Evolutionary conservation across 1,140 invertebrate genomes (phyloP).

Genomic region (Tetraneura akinire): DNA sequence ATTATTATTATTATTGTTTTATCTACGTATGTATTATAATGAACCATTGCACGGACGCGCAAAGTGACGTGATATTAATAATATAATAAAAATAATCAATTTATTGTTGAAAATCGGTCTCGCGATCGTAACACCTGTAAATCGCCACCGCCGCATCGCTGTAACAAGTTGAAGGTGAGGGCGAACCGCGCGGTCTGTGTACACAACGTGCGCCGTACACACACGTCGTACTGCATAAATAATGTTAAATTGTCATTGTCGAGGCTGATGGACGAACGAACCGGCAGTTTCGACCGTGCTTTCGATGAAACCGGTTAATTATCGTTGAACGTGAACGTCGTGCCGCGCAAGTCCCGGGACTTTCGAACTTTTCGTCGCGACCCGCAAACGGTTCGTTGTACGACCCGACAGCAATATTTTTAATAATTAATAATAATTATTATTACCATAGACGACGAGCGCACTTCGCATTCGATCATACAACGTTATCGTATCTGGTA

Average conservation of each 20-base stretch:
- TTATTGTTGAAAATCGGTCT: not conserved
- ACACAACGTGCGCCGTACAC: not conserved
- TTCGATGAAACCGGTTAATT: slow-evolving; percentile 48
- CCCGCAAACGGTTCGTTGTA: not conserved
- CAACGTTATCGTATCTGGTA: too few relatives aligned
- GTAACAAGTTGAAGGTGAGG: slow-evolving; percentile 5
- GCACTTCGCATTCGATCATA: too few relatives aligned
- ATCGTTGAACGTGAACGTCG: not conserved
- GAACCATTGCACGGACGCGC: too few relatives aligned
- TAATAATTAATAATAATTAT: too few relatives aligned
- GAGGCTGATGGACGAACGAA: slow-evolving; percentile 40
- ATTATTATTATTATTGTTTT: too few relatives aligned
- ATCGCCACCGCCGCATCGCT: not conserved
- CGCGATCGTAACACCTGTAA: too few relatives aligned
- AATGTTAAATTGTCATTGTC: not conserved
- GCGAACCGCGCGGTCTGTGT: not conserved
- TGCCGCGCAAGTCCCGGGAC: not conserved
- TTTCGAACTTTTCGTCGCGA: slow-evolving; percentile 1
- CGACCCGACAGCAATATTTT: too few relatives aligned
- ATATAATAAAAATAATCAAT: too few relatives aligned
- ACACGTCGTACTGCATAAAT: not conserved
- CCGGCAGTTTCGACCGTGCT: slow-evolving; percentile 37
- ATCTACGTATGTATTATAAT: too few relatives aligned
- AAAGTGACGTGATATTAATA: too few relatives aligned
- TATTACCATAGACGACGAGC: too few relatives aligned